Percentiles rank a stretch among this genome's conserved stretches.
Conservation (phyloP, 30 jellyfish, hydroid and myxozoan genomes). For the Aurelia aurita region DNA sequence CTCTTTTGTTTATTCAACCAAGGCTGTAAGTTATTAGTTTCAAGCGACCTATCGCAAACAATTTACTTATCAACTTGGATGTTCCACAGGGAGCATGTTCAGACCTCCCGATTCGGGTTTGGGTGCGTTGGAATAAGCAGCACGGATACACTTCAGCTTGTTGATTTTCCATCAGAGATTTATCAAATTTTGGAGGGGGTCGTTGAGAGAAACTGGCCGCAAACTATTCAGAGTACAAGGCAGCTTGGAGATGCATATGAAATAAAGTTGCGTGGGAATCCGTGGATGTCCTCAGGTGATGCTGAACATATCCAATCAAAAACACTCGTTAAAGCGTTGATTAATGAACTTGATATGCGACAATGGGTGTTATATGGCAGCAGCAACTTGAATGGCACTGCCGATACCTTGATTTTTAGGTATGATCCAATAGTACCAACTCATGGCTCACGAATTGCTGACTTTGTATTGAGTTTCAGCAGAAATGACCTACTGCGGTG, state of each 20-base stretch:
- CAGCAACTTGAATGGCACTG: conserved; percentile 51
- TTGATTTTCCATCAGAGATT: conserved; percentile 51
- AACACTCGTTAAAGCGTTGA: conserved; percentile 53
- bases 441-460: conserved; percentile 51
- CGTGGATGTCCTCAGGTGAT: conserved; percentile 76
- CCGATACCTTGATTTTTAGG: conserved; percentile 67
- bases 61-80: conserved; percentile 61
- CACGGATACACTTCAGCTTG: conserved; percentile 46
- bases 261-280: conserved; percentile 66
- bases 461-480: conserved; percentile 70
- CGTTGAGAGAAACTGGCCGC: conserved; percentile 64
- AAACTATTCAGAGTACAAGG: conserved; percentile 46
- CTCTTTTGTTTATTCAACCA: conserved; percentile 51
- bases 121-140: conserved; percentile 70
- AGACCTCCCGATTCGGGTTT: conserved; percentile 37
- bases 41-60: conserved; percentile 73
- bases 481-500: conserved; percentile 76
- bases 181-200: conserved; percentile 13
- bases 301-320: conserved; percentile 72
- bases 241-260: conserved; percentile 50
- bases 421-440: conserved; percentile 48
- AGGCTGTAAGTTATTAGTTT: conserved; percentile 55
- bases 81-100: conserved; percentile 60
- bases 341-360: conserved; percentile 53
- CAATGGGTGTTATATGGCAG: conserved; percentile 72